A percentile compares a stretch with the other conserved stretches of the same genome.
These are phyloP conservation scores for Protodeltote pygarga DNA, from an alignment of 2,888 invertebrate genomes.

Conservation along the genomic window DNA sequence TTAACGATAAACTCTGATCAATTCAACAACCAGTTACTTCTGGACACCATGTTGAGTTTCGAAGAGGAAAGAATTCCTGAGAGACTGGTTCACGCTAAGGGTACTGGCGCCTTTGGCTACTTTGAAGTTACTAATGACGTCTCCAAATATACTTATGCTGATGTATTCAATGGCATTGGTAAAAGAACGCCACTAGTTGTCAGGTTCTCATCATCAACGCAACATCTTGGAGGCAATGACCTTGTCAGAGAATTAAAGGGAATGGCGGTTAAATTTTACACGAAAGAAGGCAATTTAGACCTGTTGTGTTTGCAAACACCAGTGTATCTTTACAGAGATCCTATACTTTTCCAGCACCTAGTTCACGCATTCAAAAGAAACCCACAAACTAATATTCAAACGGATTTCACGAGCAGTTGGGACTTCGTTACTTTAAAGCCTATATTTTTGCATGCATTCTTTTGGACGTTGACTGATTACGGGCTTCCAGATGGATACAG, in stretches of 20 bases:
- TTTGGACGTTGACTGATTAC: constrained; percentile 93
- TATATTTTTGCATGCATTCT: constrained; percentile 90
- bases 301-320: constrained; percentile 80
- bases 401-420: constrained; percentile 72
- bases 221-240: constrained; percentile 89
- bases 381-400: constrained; percentile 81
- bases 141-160: constrained; percentile 85
- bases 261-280: constrained; percentile 66
- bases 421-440: constrained; percentile 82
- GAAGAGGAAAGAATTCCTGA: constrained; percentile 94
- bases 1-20: constrained; percentile 50
- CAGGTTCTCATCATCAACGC: constrained; percentile 87
- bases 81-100: constrained; percentile 96
- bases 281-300: constrained; percentile 58
- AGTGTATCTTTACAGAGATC: constrained; percentile 85
- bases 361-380: constrained; percentile 85
- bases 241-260: constrained; percentile 65
- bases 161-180: constrained; percentile 86
- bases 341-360: constrained; percentile 80
- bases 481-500: constrained; percentile 95
- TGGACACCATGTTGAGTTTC: constrained; percentile 92
- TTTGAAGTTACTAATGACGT: constrained; percentile 94
- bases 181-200: constrained; percentile 86
- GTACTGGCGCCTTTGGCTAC: constrained; percentile 93
- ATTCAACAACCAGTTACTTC: constrained; percentile 68